Evolutionary conservation across 2,113 vertebrate genomes (phyloP).

Genomic region (Sinocyclocheilus maitianheensis): DNA sequence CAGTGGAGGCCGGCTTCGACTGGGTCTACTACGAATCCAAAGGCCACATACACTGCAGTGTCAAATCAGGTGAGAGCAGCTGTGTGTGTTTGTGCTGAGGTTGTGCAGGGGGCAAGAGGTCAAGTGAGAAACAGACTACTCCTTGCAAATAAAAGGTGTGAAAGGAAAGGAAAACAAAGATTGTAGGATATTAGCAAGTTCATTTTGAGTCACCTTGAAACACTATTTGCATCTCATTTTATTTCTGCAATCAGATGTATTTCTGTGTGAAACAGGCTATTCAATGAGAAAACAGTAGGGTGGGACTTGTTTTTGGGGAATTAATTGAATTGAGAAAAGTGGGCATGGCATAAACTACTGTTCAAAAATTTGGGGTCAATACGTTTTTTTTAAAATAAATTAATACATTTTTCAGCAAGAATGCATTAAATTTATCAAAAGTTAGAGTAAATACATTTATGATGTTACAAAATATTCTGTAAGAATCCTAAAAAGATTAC

Average conservation of each 20-base stretch:
- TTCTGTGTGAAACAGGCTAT: not conserved
- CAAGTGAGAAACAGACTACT: not conserved
- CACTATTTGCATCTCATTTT: not conserved
- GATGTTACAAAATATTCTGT: not conserved
- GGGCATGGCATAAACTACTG: not conserved
- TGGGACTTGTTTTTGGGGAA: not conserved
- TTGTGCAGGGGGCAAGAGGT: not conserved
- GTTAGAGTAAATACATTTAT: not conserved
- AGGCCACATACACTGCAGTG: conserved; percentile 76
- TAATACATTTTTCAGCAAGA: no score
- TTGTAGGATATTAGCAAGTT: not conserved
- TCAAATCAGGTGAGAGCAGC: conserved; percentile 73
- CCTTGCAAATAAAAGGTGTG: not conserved
- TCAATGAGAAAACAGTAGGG: not conserved
- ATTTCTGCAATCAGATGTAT: not conserved
- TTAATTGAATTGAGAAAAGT: not conserved
- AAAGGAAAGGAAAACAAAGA: not conserved
- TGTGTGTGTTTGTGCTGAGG: not conserved
- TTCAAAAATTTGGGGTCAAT: not conserved
- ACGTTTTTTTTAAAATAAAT: no score
- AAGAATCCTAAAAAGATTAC: not conserved
- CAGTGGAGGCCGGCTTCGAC: conserved; percentile 75
- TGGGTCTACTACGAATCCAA: conserved; percentile 79
- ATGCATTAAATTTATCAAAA: not conserved
- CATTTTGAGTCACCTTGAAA: not conserved